Evolutionary conservation across 2,888 invertebrate species (phyloP), one percentile per base, ranked within the genome.

Genomic region (Zaprionus bogoriensis): DNA sequence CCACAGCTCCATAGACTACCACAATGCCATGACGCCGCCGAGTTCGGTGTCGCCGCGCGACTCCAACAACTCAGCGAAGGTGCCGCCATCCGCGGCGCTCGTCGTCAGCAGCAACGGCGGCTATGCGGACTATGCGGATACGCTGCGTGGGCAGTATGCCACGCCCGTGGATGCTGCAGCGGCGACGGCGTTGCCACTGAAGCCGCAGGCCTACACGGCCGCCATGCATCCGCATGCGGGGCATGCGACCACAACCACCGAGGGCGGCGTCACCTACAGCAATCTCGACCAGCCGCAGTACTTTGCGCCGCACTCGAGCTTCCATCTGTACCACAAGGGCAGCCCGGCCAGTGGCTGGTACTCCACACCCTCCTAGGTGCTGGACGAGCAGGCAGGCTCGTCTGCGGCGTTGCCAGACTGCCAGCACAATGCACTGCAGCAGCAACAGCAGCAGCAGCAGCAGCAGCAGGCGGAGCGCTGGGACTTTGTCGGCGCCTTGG

Each of bases 11-110:
- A 95, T 95, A 70, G 96, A 96, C 87, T 97, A 97, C 87, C 98
- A 98, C 90, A 95, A 97, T 36, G 97, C 97, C 45, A 98, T 98
- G 96, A 98, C 98, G 3, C 98, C 98, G 51, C 98, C 98, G 50
- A 97, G 97, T n/a, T 98, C 98, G 3, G 98, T 98, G 1, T 98
- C 98, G 4, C 98, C 98, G 0, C 93, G 98, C 65, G 98, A 98
- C 88, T 97, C 94, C 92, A 90, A 93, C 93, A 89, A 95, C 90
- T 82, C 92, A 68, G 70, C 87, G 30, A 89, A 89, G 67, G 88
- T 91, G 63, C 70, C 54, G 17, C 67, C 55, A 57, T 28, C 72
- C 0, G 32, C 79, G 0, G 73, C 86, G 0, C 23, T 72, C 4
- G 74, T 86, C 0, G 77, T 82, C 10, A 48, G 54, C 53, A 41